Base-by-base conservation (phyloP, 2,113 vertebrate species). In the Carassius auratus region DNA sequence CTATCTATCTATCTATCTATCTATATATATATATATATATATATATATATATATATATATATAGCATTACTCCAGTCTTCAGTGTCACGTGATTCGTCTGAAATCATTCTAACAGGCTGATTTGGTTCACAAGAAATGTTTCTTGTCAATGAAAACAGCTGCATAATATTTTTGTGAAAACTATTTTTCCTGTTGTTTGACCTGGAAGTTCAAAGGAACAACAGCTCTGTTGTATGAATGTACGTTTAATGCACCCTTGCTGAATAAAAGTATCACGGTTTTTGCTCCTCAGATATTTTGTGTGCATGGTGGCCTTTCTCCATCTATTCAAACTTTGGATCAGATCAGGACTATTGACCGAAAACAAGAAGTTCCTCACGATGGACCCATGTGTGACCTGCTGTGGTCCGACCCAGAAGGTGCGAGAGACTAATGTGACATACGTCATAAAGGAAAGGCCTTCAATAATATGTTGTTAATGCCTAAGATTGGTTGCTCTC, bases 401-500 rank as follows among this genome's bases (percentile, higher is more conserved):
- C 90, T 99, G 5, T 99, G 97, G 97, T 98, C 97, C 0, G 97
- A 99, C 91, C 97, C 97, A 23, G 97, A 99, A 96, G 97, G 97
- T 98, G 90, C 88, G 5, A 88, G 3, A 30, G 21, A 23, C 9
- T 48, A 75, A 73, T 73, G 19, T 13, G 5, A n/a, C 45, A 4
- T 10, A 23, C 36, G 1, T 6, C 30, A 36, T 36, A 12, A 76
- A 26, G 21, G 19, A 76, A 55, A 57, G 17, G 10, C 19, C 17
- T 38, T 59, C 17, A 38, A 59, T 61, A 38, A 38, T 61, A 50
- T 81, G 19, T 7, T 33, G 55, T 17, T 33, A 57, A 15, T 13
- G 48, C 0, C 61, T 26, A 30, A 61, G 52, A 23, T 61, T 23
- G 9, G 36, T 48, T 33, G 23, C 21, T 74, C 2, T 45, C 1